These are phyloP conservation scores for Globia sparganii DNA, from an alignment of 2,888 invertebrate species.

Conservation along the genomic window DNA sequence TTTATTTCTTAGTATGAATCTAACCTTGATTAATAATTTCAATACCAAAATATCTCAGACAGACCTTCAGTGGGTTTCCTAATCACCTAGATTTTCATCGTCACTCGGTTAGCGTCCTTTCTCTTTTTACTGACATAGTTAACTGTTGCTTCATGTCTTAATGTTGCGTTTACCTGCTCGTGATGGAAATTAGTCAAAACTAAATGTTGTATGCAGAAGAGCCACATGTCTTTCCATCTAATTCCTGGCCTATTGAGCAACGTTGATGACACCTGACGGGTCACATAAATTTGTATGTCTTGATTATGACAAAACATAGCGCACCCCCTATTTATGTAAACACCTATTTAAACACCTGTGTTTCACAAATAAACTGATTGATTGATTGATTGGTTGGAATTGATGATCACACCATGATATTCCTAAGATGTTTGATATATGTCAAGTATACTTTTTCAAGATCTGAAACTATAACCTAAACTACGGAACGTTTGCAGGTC, in stretches of 20 bases:
- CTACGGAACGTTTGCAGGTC: not conserved
- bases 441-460: not conserved
- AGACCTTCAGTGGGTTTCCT: slow-evolving; percentile 63
- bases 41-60: slow-evolving; percentile 30
- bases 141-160: slow-evolving; percentile 56
- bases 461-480: not conserved
- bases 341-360: no score
- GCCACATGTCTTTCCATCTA: not conserved
- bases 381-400: no score
- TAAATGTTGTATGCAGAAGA: not conserved
- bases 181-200: slow-evolving; percentile 26
- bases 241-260: not conserved
- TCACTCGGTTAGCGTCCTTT: slow-evolving; percentile 64
- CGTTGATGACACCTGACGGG: no score
- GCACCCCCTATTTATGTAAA: no score
- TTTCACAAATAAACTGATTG: no score
- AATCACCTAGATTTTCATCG: slow-evolving; percentile 58
- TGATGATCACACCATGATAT: not conserved
- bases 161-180: slow-evolving; percentile 35
- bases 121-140: slow-evolving; percentile 70
- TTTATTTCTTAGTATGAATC: not conserved
- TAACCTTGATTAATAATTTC: slow-evolving; percentile 42
- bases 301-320: no score
- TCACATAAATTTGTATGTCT: no score
- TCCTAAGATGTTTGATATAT: not conserved